A percentile compares a stretch with the other conserved stretches of the same genome.
phyloP scores from a whole-genome alignment of 2,113 vertebrate species.

The Scopus umbretta region DNA sequence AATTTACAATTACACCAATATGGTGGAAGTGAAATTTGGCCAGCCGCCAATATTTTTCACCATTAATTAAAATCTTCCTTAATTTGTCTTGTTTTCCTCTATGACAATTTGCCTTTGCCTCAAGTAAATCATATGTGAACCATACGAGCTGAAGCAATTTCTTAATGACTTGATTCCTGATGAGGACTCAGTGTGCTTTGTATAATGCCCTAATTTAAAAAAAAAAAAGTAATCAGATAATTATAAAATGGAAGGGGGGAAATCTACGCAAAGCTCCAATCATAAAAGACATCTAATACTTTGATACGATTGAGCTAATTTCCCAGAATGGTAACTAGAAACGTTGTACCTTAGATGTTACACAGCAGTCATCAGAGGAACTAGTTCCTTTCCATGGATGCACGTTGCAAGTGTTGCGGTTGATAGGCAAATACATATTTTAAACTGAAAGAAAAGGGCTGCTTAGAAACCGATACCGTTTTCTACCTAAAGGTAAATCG shows the following conservation, averaged over 20 bases:
- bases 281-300: not conserved
- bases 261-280: not conserved
- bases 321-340: not conserved
- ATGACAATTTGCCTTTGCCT: constrained; percentile 11
- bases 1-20: not conserved
- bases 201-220: not conserved
- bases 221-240: constrained; percentile 20
- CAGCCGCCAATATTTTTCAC: not conserved
- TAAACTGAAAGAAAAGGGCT: not conserved
- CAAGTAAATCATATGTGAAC: not conserved
- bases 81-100: constrained; percentile 26
- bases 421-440: not conserved
- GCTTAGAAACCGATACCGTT: not conserved
- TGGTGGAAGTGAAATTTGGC: not conserved
- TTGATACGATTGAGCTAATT: constrained; percentile 12
- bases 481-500: not conserved
- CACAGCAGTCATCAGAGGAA: not conserved
- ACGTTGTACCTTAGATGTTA: not conserved
- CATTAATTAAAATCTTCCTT: not conserved
- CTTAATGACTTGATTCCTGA: constrained; percentile 50
- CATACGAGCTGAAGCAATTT: not conserved
- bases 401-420: not conserved
- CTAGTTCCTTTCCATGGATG: not conserved
- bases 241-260: constrained; percentile 2
- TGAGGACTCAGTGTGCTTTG: not conserved